Conservation (phyloP, 2,888 invertebrate genomes). For the Cynaeus angustus region DNA sequence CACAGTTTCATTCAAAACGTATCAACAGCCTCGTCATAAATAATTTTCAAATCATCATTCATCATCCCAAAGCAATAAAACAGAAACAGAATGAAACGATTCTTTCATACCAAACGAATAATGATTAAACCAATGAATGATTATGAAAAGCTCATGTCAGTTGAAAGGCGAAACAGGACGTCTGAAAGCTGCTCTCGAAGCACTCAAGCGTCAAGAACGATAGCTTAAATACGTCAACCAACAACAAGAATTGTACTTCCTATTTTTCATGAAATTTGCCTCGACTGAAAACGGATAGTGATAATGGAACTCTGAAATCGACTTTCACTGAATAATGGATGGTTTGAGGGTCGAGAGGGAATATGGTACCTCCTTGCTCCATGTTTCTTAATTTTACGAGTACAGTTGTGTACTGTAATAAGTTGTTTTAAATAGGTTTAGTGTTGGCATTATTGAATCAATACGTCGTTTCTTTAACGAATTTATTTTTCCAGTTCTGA, state of each 20-base stretch:
- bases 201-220: conserved; percentile 27
- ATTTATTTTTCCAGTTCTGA: no score
- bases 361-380: no score
- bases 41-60: no score
- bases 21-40: no score
- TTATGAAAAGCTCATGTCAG: conserved; percentile 27
- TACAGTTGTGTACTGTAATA: no score
- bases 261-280: conserved; percentile 6
- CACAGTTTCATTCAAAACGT: no score
- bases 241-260: conserved; percentile 3
- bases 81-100: conserved; percentile 15
- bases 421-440: no score
- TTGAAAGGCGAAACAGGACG: conserved; percentile 15
- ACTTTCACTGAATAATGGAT: conserved; percentile 10
- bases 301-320: neutral
- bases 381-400: no score
- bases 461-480: neutral
- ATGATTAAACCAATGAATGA: conserved; percentile 25
- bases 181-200: conserved; percentile 32
- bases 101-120: conserved; percentile 18
- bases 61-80: no score
- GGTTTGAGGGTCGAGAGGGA: neutral
- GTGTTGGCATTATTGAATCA: no score
- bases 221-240: conserved; percentile 23
- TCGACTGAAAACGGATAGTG: neutral